These are phyloP conservation scores for Pilophorus perplexus DNA, from an alignment of 2,888 invertebrate species.

Conservation along the genomic window DNA sequence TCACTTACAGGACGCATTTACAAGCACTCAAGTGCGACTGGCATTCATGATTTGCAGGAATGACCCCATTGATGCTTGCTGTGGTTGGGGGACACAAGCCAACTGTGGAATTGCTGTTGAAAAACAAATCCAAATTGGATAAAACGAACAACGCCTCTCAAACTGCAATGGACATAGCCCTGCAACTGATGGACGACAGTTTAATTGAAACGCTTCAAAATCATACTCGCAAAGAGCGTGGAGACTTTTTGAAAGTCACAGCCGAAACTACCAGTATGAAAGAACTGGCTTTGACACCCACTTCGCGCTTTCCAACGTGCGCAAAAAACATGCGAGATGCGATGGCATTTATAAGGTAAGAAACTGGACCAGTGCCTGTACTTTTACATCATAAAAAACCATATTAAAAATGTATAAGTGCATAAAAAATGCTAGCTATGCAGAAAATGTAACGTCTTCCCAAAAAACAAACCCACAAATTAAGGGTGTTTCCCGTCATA, in stretches of 20 bases:
- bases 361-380: no score
- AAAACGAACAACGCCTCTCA: constrained; percentile 6
- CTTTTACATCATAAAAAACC: no score
- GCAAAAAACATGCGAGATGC: no score
- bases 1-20: no score
- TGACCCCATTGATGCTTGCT: constrained; percentile 37
- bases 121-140: constrained; percentile 9
- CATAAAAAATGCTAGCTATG: no score
- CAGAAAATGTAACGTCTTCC: no score
- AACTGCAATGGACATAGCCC: constrained; percentile 29
- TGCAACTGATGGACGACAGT: neutral
- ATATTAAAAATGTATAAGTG: no score
- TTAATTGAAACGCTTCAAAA: neutral
- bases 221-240: neutral
- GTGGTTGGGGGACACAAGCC: constrained; percentile 7
- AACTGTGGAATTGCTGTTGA: constrained; percentile 19
- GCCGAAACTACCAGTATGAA: neutral
- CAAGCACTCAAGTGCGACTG: no score
- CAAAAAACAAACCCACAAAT: no score
- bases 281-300: neutral
- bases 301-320: neutral
- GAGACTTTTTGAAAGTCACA: neutral
- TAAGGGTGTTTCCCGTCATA: no score
- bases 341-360: no score
- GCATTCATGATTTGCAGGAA: constrained; percentile 14